phyloP scores from a whole-genome alignment of 2,888 invertebrate genomes.

The Rotaria macrura region DNA sequence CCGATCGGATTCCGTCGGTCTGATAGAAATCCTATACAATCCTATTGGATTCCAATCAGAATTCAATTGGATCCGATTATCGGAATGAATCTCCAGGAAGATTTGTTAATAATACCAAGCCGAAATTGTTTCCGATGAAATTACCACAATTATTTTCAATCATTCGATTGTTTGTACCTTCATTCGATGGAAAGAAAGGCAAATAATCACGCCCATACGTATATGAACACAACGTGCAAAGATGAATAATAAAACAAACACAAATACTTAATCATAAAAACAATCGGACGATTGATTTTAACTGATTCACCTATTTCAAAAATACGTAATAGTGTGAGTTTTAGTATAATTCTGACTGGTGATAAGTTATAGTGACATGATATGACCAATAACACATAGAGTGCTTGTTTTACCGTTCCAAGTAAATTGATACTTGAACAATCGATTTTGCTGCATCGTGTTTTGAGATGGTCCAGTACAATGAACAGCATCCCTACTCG shows the following conservation, averaged over 20 bases:
- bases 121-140: no score
- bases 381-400: not conserved
- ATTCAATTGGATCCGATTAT: no score
- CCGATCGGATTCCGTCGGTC: no score
- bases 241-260: not conserved
- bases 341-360: constrained; percentile 20
- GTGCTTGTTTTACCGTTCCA: not conserved
- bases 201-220: not conserved
- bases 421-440: not conserved
- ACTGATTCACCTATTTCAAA: constrained; percentile 7
- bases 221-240: not conserved
- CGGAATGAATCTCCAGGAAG: no score
- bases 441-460: not conserved
- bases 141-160: no score
- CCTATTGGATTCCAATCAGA: no score
- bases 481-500: not conserved
- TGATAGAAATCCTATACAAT: no score
- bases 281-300: not conserved
- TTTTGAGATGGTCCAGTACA: not conserved
- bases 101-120: no score
- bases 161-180: no score
- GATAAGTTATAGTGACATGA: constrained; percentile 28
- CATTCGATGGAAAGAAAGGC: not conserved
- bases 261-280: not conserved
- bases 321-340: constrained; percentile 20